Percentiles rank a stretch among this genome's conserved stretches.
These are phyloP conservation scores for Hirtodrosophila alboralis DNA, from an alignment of 2,888 invertebrate species.

Conservation along the genomic window DNA sequence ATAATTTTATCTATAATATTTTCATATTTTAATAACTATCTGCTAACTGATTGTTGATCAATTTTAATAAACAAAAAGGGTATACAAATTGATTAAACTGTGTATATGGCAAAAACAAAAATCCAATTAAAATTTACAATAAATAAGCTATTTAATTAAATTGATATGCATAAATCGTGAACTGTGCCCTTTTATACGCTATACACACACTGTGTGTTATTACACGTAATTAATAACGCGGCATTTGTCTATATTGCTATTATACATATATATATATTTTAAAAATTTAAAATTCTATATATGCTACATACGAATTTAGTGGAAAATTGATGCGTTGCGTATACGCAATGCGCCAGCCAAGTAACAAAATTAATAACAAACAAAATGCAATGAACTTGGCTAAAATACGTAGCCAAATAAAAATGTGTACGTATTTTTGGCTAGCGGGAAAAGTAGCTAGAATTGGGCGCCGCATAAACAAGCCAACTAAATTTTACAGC, in stretches of 20 bases:
- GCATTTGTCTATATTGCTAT: slow-evolving; percentile 1
- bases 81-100: slow-evolving; percentile 24
- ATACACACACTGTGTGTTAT: slow-evolving; percentile 28
- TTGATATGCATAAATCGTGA: slow-evolving; percentile 58
- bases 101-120: slow-evolving; percentile 49
- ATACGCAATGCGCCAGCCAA: slow-evolving; percentile 46
- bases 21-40: too few relatives aligned
- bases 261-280: too few relatives aligned
- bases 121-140: slow-evolving; percentile 71
- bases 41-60: too few relatives aligned
- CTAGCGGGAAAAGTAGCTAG: slow-evolving; percentile 34
- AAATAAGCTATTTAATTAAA: slow-evolving; percentile 74
- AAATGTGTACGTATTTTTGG: slow-evolving; percentile 11
- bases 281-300: too few relatives aligned
- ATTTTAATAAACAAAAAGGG: slow-evolving; percentile 9
- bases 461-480: slow-evolving; percentile 60
- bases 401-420: slow-evolving; percentile 22
- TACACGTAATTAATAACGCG: slow-evolving; percentile 56
- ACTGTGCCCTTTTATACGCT: slow-evolving; percentile 24
- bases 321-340: slow-evolving; percentile 33
- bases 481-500: slow-evolving; percentile 54
- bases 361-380: slow-evolving; percentile 15
- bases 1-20: too few relatives aligned
- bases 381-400: slow-evolving; percentile 44
- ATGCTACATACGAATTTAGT: slow-evolving; percentile 6